phyloP scores from a whole-genome alignment of 2,113 vertebrate species.

The Macrotus californicus region DNA sequence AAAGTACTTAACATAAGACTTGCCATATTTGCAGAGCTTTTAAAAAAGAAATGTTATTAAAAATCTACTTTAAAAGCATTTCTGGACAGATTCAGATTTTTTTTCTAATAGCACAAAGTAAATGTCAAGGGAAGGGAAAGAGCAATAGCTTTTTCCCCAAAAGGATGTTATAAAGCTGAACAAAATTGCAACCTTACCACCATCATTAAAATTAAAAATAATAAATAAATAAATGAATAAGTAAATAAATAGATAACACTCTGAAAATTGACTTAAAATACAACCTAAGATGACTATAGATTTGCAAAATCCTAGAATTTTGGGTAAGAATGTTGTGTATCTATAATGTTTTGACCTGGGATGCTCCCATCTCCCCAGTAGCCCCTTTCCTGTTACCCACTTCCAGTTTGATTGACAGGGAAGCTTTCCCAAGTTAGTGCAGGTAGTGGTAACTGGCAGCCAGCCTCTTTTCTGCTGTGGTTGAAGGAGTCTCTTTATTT shows the following conservation, averaged over 20 bases:
- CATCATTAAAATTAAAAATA: background rate
- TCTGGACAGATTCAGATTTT: background rate
- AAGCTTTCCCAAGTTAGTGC: background rate
- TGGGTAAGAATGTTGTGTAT: background rate
- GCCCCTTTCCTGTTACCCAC: rapidly evolving
- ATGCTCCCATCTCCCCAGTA: background rate
- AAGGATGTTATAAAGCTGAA: background rate
- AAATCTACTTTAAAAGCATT: background rate
- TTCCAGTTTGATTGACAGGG: background rate
- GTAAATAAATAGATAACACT: background rate
- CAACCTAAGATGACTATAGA: background rate
- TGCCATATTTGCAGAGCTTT: background rate
- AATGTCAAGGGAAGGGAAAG: background rate
- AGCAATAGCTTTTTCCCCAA: background rate
- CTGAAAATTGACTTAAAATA: background rate
- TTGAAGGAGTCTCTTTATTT: background rate
- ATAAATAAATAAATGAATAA: background rate
- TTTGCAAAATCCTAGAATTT: background rate
- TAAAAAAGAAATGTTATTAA: background rate
- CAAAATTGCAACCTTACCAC: background rate
- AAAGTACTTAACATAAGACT: background rate
- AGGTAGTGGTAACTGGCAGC: background rate
- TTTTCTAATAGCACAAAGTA: background rate
- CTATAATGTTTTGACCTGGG: background rate
- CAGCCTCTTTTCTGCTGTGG: background rate